phyloP scores from a whole-genome alignment of 2,797 vertebrate genomes.

The Gambelia wislizenii region DNA sequence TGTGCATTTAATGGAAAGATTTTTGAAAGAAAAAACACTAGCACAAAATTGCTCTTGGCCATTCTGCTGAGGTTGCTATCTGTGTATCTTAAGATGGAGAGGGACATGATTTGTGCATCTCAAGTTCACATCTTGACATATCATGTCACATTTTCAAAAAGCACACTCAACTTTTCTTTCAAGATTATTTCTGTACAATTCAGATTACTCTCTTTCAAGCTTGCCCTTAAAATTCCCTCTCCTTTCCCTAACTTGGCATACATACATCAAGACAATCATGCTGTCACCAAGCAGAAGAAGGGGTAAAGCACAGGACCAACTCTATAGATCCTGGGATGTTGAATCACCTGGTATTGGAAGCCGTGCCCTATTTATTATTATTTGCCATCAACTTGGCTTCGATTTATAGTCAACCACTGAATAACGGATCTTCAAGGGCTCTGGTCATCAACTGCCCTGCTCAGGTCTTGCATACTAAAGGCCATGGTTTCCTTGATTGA shows the following conservation, averaged over 20 bases:
- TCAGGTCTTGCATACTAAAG: too few relatives aligned
- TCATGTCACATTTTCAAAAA: slow-evolving; percentile 5
- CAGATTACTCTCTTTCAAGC: neutral
- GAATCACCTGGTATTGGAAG: neutral
- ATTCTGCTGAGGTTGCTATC: slow-evolving; percentile 1
- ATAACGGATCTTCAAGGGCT: too few relatives aligned
- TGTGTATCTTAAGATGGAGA: neutral
- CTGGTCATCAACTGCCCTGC: too few relatives aligned
- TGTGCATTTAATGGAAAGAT: slow-evolving; percentile 13
- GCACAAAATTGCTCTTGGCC: neutral
- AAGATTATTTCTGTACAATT: neutral
- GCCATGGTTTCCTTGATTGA: too few relatives aligned
- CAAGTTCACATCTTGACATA: neutral
- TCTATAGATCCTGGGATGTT: neutral
- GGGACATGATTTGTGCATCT: neutral
- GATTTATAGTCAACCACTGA: too few relatives aligned
- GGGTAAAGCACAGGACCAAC: neutral
- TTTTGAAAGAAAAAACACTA: neutral
- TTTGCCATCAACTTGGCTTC: too few relatives aligned
- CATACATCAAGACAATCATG: neutral
- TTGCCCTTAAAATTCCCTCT: slow-evolving; percentile 12
- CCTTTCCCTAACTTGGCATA: neutral
- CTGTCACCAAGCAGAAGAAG: neutral
- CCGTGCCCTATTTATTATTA: too few relatives aligned
- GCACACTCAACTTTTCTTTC: neutral